Evolutionary conservation across 2,113 vertebrate genomes (phyloP).

Genomic region (Bombycilla garrulus): DNA sequence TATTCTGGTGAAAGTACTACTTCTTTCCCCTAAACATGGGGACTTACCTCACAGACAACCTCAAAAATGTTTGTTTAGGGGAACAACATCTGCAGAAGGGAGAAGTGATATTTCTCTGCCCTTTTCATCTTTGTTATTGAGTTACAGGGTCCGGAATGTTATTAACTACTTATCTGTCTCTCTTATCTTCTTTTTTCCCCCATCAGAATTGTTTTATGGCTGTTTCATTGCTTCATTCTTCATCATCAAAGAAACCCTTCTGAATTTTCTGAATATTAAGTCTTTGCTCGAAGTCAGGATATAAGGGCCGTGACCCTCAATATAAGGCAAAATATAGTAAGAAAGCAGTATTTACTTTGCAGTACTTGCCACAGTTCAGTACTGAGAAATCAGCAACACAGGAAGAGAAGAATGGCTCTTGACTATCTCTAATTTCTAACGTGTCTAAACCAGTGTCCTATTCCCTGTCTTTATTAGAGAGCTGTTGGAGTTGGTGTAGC

Average conservation of each 20-base stretch:
- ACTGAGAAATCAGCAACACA: not conserved
- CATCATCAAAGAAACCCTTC: not conserved
- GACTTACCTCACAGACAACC: not conserved
- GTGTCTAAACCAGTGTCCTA: accelerated
- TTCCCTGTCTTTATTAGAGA: not conserved
- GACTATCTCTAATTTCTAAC: not conserved
- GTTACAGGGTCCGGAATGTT: not conserved
- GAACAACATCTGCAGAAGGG: not conserved
- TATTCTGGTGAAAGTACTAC: not conserved
- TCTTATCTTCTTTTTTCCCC: accelerated
- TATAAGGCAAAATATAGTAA: not conserved
- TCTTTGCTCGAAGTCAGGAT: not conserved
- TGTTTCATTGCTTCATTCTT: not conserved
- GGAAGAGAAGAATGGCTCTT: not conserved
- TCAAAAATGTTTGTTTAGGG: not conserved
- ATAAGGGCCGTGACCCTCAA: not conserved
- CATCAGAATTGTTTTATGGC: not conserved
- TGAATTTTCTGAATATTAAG: not conserved
- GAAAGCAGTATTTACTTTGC: not conserved
- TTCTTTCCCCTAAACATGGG: not conserved
- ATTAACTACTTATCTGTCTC: not conserved
- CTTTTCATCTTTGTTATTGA: not conserved
- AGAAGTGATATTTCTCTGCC: not conserved
- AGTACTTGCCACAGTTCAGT: not conserved
- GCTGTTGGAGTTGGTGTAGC: not conserved